Percentiles rank a stretch among this genome's conserved stretches.
Evolutionary conservation across 1,140 invertebrate species (phyloP).

Genomic region (Atta colombica): DNA sequence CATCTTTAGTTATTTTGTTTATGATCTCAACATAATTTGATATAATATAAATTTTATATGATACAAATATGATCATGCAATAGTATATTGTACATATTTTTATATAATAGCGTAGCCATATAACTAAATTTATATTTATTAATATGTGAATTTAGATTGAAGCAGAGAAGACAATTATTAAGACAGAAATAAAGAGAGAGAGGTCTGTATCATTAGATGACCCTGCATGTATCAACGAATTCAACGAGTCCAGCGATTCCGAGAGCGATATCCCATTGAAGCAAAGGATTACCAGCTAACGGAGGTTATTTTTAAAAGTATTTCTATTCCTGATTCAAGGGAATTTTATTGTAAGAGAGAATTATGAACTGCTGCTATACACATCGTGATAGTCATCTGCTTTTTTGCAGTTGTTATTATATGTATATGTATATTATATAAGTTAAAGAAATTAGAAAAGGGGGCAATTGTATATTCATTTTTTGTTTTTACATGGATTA

Average conservation of each 20-base stretch:
- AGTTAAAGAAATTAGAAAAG: background rate
- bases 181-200: constrained; percentile 24
- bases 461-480: background rate
- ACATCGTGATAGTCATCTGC: constrained; percentile 15
- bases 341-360: background rate
- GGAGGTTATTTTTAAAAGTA: constrained; percentile 51
- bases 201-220: constrained; percentile 60
- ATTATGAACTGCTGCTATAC: background rate
- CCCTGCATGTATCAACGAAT: constrained; percentile 44
- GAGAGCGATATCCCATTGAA: constrained; percentile 77
- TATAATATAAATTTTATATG: constrained; percentile 8
- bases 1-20: background rate
- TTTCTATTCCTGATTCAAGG: background rate
- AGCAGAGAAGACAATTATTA: constrained; percentile 1
- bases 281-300: constrained; percentile 74
- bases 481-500: background rate
- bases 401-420: constrained; percentile 32
- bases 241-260: constrained; percentile 74
- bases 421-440: constrained; percentile 19
- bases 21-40: background rate
- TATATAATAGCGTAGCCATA: background rate
- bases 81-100: background rate
- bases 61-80: background rate
- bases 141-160: background rate
- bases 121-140: constrained; percentile 7